Evolutionary conservation across 1,140 invertebrate species (phyloP).

Genomic region (Psix sp.): DNA sequence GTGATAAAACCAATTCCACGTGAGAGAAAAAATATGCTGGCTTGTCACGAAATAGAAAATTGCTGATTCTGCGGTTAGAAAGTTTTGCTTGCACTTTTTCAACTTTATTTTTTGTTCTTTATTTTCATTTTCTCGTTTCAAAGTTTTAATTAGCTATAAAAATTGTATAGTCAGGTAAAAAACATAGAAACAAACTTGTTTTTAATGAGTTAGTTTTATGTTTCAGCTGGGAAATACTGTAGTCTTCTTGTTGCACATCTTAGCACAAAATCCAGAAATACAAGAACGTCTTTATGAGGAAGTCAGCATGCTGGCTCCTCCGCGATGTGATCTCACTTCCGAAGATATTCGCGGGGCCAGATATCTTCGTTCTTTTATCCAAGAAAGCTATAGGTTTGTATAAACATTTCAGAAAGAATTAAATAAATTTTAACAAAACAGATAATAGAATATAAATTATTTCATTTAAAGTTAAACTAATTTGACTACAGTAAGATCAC

Average conservation of each 20-base stretch:
- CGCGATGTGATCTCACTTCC: constrained; percentile 79
- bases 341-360: constrained; percentile 81
- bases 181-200: constrained; percentile 6
- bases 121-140: neutral
- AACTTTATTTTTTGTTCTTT: neutral
- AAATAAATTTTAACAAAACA: constrained; percentile 6
- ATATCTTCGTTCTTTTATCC: constrained; percentile 90
- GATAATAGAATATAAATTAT: no score
- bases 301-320: constrained; percentile 78
- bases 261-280: constrained; percentile 82
- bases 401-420: constrained; percentile 1
- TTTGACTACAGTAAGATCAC: no score
- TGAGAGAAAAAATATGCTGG: constrained; percentile 9
- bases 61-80: constrained; percentile 21
- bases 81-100: constrained; percentile 10
- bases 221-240: constrained; percentile 87
- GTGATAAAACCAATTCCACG: constrained; percentile 14
- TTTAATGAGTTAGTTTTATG: constrained; percentile 1
- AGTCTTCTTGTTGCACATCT: constrained; percentile 86
- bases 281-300: constrained; percentile 88
- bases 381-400: constrained; percentile 85
- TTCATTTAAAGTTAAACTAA: no score
- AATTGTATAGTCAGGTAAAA: neutral
- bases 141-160: neutral
- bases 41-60: constrained; percentile 39